Evolutionary conservation across 2,113 vertebrate genomes (phyloP), one percentile per base, ranked within the genome.

Genomic region (Hyperoodon ampullatus): DNA sequence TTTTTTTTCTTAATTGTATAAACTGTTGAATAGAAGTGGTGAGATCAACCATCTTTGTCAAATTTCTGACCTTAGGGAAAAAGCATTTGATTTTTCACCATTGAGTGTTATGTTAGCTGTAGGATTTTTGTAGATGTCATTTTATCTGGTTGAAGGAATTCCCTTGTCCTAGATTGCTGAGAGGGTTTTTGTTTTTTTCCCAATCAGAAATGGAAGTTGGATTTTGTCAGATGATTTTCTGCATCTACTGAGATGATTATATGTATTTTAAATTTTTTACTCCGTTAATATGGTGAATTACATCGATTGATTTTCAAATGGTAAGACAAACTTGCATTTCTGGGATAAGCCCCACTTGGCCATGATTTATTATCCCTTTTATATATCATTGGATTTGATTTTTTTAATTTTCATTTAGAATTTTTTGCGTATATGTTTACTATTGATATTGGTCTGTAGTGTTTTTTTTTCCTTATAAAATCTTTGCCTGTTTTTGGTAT

Each of bases 181-280:
- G 50, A 83, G 30, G 60, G 21, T 61, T 61, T 61, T 24, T 24
- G 60, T 11, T 24, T 61, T 60, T 61, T 61, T 61, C 60, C 24
- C 11, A 90, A 50, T 60, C 19, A 86, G 11, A 13, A 33, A 85
- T 78, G 7, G 33, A 86, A 70, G 26, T 39, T 85, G 61, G 50
- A 74, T 94, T 88, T 89, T 85, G 30, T 70, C 33, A 91, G 70
- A 61, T 77, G 42, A 61, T 55, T 89, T 94, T 82, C 58, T 90
- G 2, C 30, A 84, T 84, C 35, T 66, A 50, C 28, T 94, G 28
- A 63, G 14, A 80, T 81, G 44, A 42, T 71, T 90, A 21, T 68
- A 18, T 71, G 6, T 11, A 23, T 84, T 58, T 47, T 74, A 9
- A 61, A n/a, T 55, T 42, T 47, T 70, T 63, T 72, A 44, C 19